Base-by-base conservation (phyloP, 2,113 vertebrate genomes). In the Sinocyclocheilus grahami region DNA sequence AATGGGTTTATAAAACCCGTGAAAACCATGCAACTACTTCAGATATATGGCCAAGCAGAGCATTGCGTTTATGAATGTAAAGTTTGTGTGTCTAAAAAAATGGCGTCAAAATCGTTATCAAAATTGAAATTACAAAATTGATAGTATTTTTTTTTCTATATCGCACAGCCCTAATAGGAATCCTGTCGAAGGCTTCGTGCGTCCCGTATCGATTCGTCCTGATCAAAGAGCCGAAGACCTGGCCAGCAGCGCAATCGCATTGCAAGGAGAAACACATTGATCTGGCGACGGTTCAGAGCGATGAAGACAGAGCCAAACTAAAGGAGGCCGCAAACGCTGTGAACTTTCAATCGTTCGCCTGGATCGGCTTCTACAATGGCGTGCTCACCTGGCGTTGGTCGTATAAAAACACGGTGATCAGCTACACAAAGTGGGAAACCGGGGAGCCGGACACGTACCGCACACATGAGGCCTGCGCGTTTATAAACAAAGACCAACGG, bases 271-370 rank as follows among this genome's bases (percentile, higher is more conserved):
- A 48, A 0, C n/a, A 77, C n/a, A 1, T 51, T 6, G 75, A 77
- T 27, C 75, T 77, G 75, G 75, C 75, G 7, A 77, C 75, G 42
- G 46, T 77, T 77, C 75, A 77, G 75, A 48, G 75, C 6, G 13
- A 48, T 4, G 46, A 8, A 46, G 75, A 77, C 75, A 27, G 75
- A 53, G 75, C 6, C 13, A 53, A n/a, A 6, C 0, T 74, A 2
- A 42, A 74, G 71, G 10, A 74, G 22, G 71, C 71, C 0, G 71
- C 71, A 46, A 39, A 74, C 11, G 20, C 10, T 6, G 39, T 1
- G 1, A n/a, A 6, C 39, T 74, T 74, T 2, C 2, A 0, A 5
- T 77, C 42, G 8, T 77, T 77, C 6, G 75, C 75, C 13, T 77
- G 75, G 75, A 77, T 53, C 1, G 75, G 75, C 1, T 77, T 77